phyloP scores from a whole-genome alignment of 2,888 invertebrate genomes.

The Phortica okadai region DNA sequence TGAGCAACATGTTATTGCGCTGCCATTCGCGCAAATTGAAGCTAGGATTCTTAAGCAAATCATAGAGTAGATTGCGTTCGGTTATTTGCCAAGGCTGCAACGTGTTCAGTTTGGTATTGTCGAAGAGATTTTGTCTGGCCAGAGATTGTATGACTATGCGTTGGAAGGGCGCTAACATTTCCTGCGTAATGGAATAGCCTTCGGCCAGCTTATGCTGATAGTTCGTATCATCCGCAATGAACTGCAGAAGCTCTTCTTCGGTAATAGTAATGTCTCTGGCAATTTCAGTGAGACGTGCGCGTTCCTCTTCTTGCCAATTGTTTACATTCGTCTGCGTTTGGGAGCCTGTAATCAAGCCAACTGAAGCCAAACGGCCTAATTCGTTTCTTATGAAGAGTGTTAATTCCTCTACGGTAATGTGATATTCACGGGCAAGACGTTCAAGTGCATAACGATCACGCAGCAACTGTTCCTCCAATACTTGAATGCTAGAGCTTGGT shows the following conservation, averaged over 20 bases:
- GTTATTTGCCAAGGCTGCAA: constrained; percentile 68
- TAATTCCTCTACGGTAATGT: constrained; percentile 63
- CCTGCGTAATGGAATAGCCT: constrained; percentile 59
- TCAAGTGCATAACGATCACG: constrained; percentile 52
- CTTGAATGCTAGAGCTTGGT: constrained; percentile 57
- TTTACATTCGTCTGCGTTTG: constrained; percentile 32
- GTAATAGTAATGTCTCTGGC: constrained; percentile 66
- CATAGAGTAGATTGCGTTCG: constrained; percentile 73
- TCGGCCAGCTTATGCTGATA: constrained; percentile 64
- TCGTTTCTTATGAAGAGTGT: constrained; percentile 67
- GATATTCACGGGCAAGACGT: constrained; percentile 61
- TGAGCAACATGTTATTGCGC: constrained; percentile 59
- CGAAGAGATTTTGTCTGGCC: constrained; percentile 62
- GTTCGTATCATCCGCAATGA: constrained; percentile 59
- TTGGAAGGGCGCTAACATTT: constrained; percentile 65
- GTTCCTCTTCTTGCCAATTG: constrained; percentile 68
- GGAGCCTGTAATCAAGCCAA: constrained; percentile 59
- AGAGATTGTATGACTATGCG: constrained; percentile 58
- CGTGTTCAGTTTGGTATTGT: constrained; percentile 59
- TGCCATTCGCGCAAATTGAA: constrained; percentile 70
- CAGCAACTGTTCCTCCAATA: constrained; percentile 60
- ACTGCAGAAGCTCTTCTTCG: constrained; percentile 65
- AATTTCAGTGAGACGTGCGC: constrained; percentile 65
- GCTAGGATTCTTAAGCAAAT: constrained; percentile 69
- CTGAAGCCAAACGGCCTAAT: constrained; percentile 60